These are phyloP conservation scores for Trissoscelio sp. DNA, from an alignment of 2,888 invertebrate genomes.

Conservation along the genomic window DNA sequence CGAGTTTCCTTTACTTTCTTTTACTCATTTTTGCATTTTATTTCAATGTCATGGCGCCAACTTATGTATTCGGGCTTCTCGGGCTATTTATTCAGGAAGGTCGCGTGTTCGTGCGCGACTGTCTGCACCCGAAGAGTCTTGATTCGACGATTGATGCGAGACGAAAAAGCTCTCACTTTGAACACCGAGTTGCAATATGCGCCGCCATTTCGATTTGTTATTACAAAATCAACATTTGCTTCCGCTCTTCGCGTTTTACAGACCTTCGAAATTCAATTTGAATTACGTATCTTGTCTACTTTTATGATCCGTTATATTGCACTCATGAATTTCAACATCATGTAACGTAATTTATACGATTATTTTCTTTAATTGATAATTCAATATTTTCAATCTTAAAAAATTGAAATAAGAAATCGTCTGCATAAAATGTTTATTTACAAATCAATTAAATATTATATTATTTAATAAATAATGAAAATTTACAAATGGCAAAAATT, in stretches of 20 bases:
- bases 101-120: slow-evolving; percentile 55
- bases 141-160: slow-evolving; percentile 59
- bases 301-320: too few species aligned
- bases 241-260: background rate
- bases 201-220: slow-evolving; percentile 52
- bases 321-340: too few species aligned
- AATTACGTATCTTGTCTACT: slow-evolving; percentile 1
- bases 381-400: too few species aligned
- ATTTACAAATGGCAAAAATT: too few species aligned
- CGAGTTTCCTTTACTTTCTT: slow-evolving; percentile 21
- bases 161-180: slow-evolving; percentile 53
- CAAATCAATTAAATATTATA: too few species aligned
- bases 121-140: slow-evolving; percentile 45
- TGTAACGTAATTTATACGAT: too few species aligned
- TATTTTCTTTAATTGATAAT: too few species aligned
- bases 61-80: slow-evolving; percentile 54
- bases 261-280: background rate
- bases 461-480: too few species aligned
- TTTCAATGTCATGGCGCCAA: slow-evolving; percentile 63
- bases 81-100: slow-evolving; percentile 66
- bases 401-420: too few species aligned
- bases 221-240: slow-evolving; percentile 51
- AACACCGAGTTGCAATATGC: slow-evolving; percentile 23
- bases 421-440: too few species aligned
- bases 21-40: slow-evolving; percentile 35